Percentiles rank a stretch among this genome's conserved stretches.
phyloP scores from a whole-genome alignment of 2,888 invertebrate species.

The Zootermopsis nevadensis region DNA sequence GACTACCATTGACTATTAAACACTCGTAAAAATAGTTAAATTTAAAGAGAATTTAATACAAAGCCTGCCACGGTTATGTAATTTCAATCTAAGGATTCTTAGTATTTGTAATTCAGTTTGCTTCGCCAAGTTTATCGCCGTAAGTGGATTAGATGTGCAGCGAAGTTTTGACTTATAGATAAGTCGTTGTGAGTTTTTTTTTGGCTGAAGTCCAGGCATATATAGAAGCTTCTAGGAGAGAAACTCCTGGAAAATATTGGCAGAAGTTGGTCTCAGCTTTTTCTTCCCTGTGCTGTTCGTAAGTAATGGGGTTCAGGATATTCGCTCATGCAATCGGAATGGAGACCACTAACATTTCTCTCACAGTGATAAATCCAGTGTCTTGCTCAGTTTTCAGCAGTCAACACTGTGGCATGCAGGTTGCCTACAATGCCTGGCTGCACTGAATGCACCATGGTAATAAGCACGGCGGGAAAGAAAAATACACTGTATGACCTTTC shows the following conservation, averaged over 20 bases:
- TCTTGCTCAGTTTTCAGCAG: too few relatives aligned
- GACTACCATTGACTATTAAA: too few relatives aligned
- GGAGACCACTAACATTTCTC: not conserved
- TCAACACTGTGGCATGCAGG: too few relatives aligned
- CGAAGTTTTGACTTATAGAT: not conserved
- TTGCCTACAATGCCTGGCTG: too few relatives aligned
- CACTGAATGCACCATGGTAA: too few relatives aligned
- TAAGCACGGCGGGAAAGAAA: too few relatives aligned
- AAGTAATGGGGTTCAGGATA: not conserved
- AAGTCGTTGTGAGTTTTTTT: not conserved
- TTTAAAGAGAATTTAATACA: too few relatives aligned
- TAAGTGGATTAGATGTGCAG: conserved; percentile 16
- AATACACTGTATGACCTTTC: too few relatives aligned
- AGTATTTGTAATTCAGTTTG: not conserved
- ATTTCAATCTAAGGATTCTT: too few relatives aligned
- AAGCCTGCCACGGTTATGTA: too few relatives aligned
- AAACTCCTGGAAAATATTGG: not conserved
- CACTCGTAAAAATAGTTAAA: too few relatives aligned
- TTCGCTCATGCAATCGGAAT: not conserved
- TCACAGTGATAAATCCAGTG: too few relatives aligned
- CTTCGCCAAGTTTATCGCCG: not conserved
- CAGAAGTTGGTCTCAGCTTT: not conserved
- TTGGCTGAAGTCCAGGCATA: not conserved
- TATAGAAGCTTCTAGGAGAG: not conserved
- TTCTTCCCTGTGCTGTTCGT: not conserved